These are phyloP conservation scores for Dasysyrphus tricinctus DNA, from an alignment of 2,888 invertebrate species.

Conservation along the genomic window DNA sequence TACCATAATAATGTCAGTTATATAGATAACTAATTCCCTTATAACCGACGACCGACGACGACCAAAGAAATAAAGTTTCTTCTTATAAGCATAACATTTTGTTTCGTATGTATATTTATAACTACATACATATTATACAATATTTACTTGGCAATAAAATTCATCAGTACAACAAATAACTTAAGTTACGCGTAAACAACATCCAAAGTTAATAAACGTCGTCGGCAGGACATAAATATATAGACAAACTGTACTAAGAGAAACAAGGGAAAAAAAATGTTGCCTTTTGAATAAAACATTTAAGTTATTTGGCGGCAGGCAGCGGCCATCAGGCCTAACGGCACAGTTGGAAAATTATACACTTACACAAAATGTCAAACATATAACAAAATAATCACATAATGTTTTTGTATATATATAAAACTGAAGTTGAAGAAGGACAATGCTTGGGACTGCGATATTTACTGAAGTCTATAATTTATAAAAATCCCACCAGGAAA, in stretches of 20 bases:
- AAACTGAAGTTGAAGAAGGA: not conserved
- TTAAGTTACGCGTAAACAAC: constrained; percentile 54
- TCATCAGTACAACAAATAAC: constrained; percentile 47
- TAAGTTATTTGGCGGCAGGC: constrained; percentile 14
- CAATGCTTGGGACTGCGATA: not conserved
- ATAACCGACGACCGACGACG: too few species aligned
- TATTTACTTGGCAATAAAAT: constrained; percentile 55
- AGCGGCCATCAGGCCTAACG: not conserved
- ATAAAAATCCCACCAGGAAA: not conserved
- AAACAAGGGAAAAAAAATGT: constrained; percentile 1
- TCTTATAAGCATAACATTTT: constrained; percentile 47
- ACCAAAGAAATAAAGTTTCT: constrained; percentile 23
- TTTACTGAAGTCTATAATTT: not conserved
- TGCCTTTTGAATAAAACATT: constrained; percentile 56
- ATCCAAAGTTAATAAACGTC: constrained; percentile 61
- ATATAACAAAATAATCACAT: constrained; percentile 20
- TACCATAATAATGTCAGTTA: not conserved
- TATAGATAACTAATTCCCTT: not conserved
- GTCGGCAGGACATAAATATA: constrained; percentile 34
- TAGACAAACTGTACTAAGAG: not conserved
- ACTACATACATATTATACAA: constrained; percentile 4
- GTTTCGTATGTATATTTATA: not conserved
- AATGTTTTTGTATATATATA: not conserved
- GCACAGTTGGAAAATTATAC: constrained; percentile 21
- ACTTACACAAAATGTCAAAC: constrained; percentile 10